Conservation (phyloP, 2,888 invertebrate species). For the Hecatera dysodea region DNA sequence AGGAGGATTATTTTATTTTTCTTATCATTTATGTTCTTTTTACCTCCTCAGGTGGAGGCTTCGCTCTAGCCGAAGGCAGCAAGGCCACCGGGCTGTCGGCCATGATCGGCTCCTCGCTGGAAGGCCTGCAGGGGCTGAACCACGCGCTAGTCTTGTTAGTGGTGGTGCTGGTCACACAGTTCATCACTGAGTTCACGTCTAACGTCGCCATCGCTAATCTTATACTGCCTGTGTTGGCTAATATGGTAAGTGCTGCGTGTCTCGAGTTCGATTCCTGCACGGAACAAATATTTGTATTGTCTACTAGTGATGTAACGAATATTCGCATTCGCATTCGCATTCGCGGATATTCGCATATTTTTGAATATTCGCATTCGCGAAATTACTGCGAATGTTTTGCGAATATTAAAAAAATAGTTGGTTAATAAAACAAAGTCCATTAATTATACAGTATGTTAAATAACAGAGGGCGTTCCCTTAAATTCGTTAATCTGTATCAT, state of each 20-base stretch:
- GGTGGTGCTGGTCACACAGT: slow-evolving; percentile 94
- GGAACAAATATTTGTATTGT: no score
- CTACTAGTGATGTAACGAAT: no score
- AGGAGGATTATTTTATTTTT: not conserved
- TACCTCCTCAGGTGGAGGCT: slow-evolving; percentile 93
- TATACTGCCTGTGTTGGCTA: slow-evolving; percentile 95
- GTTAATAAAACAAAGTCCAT: no score
- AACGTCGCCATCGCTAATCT: slow-evolving; percentile 98
- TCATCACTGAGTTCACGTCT: slow-evolving; percentile 96
- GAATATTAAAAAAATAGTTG: no score
- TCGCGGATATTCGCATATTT: no score
- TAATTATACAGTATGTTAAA: no score
- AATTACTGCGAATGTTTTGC: no score
- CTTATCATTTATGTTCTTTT: not conserved
- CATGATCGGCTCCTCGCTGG: slow-evolving; percentile 93
- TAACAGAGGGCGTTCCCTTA: no score
- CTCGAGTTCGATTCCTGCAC: not conserved
- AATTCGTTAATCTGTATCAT: no score
- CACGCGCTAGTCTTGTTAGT: slow-evolving; percentile 93
- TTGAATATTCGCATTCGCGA: no score
- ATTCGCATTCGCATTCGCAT: no score
- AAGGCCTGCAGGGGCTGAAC: slow-evolving; percentile 92
- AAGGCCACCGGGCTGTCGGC: slow-evolving; percentile 94
- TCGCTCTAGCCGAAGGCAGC: slow-evolving; percentile 97
- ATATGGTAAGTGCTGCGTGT: slow-evolving; percentile 85